These are phyloP conservation scores for Tragelaphus buxtoni DNA, from an alignment of 2,113 vertebrate genomes.

Conservation along the genomic window DNA sequence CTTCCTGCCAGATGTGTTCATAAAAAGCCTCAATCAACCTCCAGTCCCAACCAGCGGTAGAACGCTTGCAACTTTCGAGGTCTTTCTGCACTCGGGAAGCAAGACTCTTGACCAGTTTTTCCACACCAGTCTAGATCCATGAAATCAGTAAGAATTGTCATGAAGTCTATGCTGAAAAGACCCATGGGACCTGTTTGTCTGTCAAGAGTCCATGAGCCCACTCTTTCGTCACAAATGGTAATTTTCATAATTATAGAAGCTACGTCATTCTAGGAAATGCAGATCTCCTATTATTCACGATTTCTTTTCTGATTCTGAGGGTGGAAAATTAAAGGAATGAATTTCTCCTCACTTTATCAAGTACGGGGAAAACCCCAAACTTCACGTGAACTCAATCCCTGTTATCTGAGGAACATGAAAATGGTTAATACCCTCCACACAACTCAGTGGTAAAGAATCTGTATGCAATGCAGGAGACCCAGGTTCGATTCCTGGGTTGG, in stretches of 20 bases:
- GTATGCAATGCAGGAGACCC: neutral
- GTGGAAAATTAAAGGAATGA: neutral
- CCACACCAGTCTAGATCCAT: neutral
- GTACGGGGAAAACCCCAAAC: neutral
- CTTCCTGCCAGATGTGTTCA: constrained; percentile 60
- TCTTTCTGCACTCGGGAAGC: neutral
- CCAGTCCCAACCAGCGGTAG: neutral
- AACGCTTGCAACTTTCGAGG: neutral
- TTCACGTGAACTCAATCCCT: neutral
- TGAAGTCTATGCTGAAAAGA: neutral
- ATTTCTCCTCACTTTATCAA: neutral
- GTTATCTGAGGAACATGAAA: neutral
- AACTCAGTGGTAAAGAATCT: neutral
- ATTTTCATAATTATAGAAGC: neutral
- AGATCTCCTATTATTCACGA: neutral
- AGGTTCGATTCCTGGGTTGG: neutral
- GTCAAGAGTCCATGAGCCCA: neutral
- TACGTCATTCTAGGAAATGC: neutral
- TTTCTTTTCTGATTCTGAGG: neutral
- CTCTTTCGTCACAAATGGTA: neutral
- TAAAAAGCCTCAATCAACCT: neutral
- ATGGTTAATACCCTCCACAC: neutral
- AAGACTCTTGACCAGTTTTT: neutral
- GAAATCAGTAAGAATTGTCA: neutral
- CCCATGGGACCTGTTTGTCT: neutral